A percentile compares a stretch with the other conserved stretches of the same genome.
These are phyloP conservation scores for Calliphora vomitoria DNA, from an alignment of 2,888 invertebrate genomes.

Conservation along the genomic window DNA sequence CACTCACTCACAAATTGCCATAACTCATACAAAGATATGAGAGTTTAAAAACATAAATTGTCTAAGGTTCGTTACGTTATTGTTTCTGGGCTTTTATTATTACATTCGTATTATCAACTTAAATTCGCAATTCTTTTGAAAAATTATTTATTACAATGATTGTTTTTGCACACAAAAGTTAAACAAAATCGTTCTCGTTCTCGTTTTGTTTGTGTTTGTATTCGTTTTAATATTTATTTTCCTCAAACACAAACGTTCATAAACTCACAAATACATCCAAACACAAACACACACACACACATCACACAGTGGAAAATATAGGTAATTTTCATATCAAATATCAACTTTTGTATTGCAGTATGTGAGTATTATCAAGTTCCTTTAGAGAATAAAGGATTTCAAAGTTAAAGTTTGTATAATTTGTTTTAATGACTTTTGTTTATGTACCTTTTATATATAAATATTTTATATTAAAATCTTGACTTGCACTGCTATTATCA, in stretches of 20 bases:
- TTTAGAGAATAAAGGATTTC: too few relatives aligned
- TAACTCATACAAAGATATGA: neutral
- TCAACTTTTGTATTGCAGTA: too few relatives aligned
- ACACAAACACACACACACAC: neutral
- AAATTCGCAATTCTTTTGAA: neutral
- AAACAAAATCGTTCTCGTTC: slow-evolving; percentile 3
- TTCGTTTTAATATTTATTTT: neutral
- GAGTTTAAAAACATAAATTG: slow-evolving; percentile 9
- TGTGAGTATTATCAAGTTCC: too few relatives aligned
- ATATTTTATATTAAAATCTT: too few relatives aligned
- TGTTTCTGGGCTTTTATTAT: neutral
- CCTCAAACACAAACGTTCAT: neutral
- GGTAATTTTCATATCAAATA: too few relatives aligned
- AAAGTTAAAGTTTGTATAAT: too few relatives aligned
- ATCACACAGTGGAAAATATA: too few relatives aligned
- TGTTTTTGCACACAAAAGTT: slow-evolving; percentile 18
- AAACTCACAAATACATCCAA: neutral
- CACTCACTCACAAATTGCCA: neutral
- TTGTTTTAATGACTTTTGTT: too few relatives aligned
- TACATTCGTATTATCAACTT: neutral
- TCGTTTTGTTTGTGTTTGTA: neutral
- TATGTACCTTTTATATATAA: too few relatives aligned
- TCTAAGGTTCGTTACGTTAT: neutral
- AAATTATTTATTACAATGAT: slow-evolving; percentile 15
- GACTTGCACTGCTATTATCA: too few relatives aligned